Conservation (phyloP, 2,797 vertebrate genomes). For the Coilia nasus region DNA sequence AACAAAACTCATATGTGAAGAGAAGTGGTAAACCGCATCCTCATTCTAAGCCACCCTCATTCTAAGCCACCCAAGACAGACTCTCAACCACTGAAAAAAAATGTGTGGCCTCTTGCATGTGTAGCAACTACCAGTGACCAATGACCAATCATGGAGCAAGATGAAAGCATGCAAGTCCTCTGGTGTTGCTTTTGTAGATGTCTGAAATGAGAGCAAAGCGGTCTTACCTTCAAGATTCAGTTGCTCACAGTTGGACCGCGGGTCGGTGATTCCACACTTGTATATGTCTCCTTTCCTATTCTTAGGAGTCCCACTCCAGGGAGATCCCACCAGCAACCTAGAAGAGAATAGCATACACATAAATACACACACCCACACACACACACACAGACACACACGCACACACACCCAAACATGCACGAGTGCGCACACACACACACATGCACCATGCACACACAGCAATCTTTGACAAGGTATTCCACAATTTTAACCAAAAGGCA, state of each 20-base stretch:
- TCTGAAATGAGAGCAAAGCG: neutral
- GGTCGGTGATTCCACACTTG: conserved; percentile 70
- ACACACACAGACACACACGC: neutral
- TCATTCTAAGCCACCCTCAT: neutral
- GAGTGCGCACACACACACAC: neutral
- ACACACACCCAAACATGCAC: neutral
- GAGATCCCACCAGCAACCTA: conserved; percentile 84
- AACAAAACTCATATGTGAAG: conserved; percentile 5
- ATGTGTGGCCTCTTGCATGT: neutral
- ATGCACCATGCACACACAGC: neutral
- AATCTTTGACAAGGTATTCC: neutral
- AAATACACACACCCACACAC: neutral
- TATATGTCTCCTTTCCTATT: conserved; percentile 86
- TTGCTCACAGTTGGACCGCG: conserved; percentile 69
- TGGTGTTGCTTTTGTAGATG: neutral
- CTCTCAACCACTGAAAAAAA: neutral
- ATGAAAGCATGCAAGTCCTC: neutral
- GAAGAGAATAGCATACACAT: neutral
- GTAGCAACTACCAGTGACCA: neutral
- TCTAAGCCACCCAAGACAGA: neutral
- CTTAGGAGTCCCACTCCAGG: conserved; percentile 80
- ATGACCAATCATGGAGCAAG: neutral
- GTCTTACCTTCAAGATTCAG: conserved; percentile 78
- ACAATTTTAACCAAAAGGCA: neutral
- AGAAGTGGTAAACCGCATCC: neutral